Evolutionary conservation across 1,140 invertebrate species (phyloP), one percentile per base, ranked within the genome.

Genomic region (Drosophila setifemur): DNA sequence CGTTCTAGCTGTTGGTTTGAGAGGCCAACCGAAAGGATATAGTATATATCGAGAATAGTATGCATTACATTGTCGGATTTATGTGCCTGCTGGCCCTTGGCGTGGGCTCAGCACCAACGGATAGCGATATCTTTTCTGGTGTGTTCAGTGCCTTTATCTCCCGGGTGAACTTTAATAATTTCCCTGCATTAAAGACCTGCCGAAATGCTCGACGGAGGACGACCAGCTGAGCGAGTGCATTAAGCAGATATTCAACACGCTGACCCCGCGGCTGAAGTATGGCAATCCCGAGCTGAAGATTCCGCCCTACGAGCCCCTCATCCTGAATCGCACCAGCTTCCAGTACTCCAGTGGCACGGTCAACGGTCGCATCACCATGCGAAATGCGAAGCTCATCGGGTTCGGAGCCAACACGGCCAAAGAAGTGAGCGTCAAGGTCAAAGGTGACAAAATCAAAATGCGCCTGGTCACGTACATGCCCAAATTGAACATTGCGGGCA

Each of bases 251-350:
- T 60, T 90, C 0, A 81, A 88, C 19, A 33, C 44, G 2, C 3
- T 86, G 2, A 69, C 66, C 25, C 75, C 81, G 5, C 71, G 81
- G 0, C 26, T 86, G 0, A 57, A 70, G 14, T 37, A 73, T n/a
- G 88, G 88, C 9, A 67, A 69, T 19, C 50, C 71, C 2, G 54
- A 70, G 1, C 21, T 89, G 4, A 72, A 81, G 5, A 77, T 90
- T 31, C 75, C 76, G 0, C 47, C 87, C 5, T 74, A 90, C n/a
- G 90, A 90, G 43, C 90, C 90, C 0, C 71, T 88, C 14, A 3
- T 28, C 0, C 54, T 90, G 1, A 76, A 88, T 23, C 67, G 69
- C 23, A 70, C 75, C 4, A 87, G 55, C 2, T 89, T 89, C 18
- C 73, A 85, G 31, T 90, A 88, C 25, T 16, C 69, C 9, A 83